Conservation (phyloP, 2,113 vertebrate genomes). For the Zootoca vivipara region DNA sequence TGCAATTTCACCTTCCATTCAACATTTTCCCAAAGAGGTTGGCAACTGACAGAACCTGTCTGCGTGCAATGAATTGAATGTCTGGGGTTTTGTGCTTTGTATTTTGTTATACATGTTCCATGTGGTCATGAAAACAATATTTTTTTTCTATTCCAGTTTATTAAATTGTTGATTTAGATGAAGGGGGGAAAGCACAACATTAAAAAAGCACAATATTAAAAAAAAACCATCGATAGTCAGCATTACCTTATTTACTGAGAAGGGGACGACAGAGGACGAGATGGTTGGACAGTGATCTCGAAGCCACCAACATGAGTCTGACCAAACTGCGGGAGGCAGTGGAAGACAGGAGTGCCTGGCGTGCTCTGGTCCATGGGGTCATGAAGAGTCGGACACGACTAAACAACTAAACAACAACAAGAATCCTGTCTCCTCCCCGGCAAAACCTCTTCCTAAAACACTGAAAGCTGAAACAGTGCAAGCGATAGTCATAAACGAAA, state of each 20-base stretch:
- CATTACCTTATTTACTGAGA: neutral
- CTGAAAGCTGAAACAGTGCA: neutral
- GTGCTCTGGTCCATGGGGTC: no score
- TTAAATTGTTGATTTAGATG: slow-evolving; percentile 37
- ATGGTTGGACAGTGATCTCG: no score
- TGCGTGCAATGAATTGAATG: neutral
- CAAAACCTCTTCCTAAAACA: no score
- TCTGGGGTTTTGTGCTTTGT: slow-evolving; percentile 32
- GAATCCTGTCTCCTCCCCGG: neutral
- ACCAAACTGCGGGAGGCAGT: no score
- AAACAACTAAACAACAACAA: no score
- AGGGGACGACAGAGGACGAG: no score
- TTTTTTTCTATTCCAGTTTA: slow-evolving; percentile 16
- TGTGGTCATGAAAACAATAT: slow-evolving; percentile 15
- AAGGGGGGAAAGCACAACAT: slow-evolving; percentile 6
- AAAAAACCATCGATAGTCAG: slow-evolving; percentile 18
- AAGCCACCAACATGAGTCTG: no score
- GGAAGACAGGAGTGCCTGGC: no score
- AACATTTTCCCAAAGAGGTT: slow-evolving; percentile 17
- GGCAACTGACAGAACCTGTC: slow-evolving; percentile 33
- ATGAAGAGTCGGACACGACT: no score
- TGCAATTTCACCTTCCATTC: slow-evolving; percentile 46
- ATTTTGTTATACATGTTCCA: neutral
- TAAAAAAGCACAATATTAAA: slow-evolving; percentile 17
- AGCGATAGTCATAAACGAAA: neutral